Base-by-base conservation (phyloP, 2,113 vertebrate species). In the Ictalurus furcatus region DNA sequence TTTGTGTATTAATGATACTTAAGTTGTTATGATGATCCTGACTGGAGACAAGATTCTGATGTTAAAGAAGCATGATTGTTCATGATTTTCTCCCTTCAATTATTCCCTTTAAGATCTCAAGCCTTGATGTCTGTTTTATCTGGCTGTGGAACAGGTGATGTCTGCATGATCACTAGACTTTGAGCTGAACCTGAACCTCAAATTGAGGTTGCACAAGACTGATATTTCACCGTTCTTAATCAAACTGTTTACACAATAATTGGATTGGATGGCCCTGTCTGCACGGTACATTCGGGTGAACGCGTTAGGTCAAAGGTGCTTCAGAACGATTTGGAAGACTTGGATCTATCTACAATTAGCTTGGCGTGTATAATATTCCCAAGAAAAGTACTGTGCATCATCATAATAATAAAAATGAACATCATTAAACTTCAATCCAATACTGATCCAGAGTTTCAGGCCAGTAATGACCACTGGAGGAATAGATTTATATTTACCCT, bases 131-230 rank as follows among this genome's bases (percentile, higher is more conserved):
- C 34, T 44, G 6, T 73, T 65, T 78, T 21, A 84, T 74, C 61
- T 78, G 69, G 9, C 34, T 37, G 54, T 78, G 17, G 11, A 56
- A 48, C 86, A 80, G 86, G 58, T 85, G 58, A 48, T 52, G 54
- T 83, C 74, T 37, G 59, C 65, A 16, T 59, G 37, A 67, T 84
- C 81, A 0, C 11, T 84, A 84, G 63, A 84, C 81, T 84, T 84
- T 65, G 40, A 40, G 23, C 48, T 87, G 56, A 37, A 54, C 89
- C 54, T 79, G 76, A 59, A 84, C 74, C 84, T 67, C 44, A 84
- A 85, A 7, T 54, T 13, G 21, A 23, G 19, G 67, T 90, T 91
- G 88, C 79, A 88, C 74, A 88, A 89, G 25, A 73, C 54, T 81
- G 56, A 74, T 85, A 87, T 84, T 83, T 69, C 54, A 58, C n/a